These are phyloP conservation scores for Phrynocephalus guinanensis DNA, from an alignment of 2,797 vertebrate species.

Conservation along the genomic window DNA sequence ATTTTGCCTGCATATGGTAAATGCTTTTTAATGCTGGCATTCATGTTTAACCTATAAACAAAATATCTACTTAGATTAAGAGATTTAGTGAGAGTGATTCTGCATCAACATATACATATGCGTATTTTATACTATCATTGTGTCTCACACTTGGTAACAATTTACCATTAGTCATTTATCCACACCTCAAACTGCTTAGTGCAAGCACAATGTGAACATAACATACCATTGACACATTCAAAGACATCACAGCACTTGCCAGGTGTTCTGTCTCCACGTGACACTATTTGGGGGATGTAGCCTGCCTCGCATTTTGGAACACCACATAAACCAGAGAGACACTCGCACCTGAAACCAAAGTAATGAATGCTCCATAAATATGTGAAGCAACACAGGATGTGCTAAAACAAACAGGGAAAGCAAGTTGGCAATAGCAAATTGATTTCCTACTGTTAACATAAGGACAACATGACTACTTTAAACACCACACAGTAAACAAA, in stretches of 20 bases:
- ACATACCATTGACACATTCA: conserved; percentile 91
- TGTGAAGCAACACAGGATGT: conserved; percentile 60
- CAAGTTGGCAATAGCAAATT: neutral
- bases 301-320: conserved; percentile 87
- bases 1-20: neutral
- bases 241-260: conserved; percentile 92
- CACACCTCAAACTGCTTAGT: conserved; percentile 41
- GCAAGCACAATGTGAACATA: conserved; percentile 63
- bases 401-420: conserved; percentile 51
- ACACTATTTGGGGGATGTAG: conserved; percentile 85
- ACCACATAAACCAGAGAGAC: conserved; percentile 86
- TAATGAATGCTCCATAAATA: conserved; percentile 75
- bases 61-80: conserved; percentile 5
- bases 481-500: conserved; percentile 7
- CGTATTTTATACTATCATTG: conserved; percentile 10
- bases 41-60: neutral
- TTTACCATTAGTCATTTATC: conserved; percentile 6
- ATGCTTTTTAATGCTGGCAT: neutral
- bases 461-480: neutral
- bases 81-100: neutral
- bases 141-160: neutral
- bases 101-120: neutral
- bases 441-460: conserved; percentile 22
- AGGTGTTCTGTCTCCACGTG: conserved; percentile 86
- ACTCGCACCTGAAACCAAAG: conserved; percentile 88